Conservation (phyloP, 2,888 invertebrate genomes). For the Hipparchia semele region DNA sequence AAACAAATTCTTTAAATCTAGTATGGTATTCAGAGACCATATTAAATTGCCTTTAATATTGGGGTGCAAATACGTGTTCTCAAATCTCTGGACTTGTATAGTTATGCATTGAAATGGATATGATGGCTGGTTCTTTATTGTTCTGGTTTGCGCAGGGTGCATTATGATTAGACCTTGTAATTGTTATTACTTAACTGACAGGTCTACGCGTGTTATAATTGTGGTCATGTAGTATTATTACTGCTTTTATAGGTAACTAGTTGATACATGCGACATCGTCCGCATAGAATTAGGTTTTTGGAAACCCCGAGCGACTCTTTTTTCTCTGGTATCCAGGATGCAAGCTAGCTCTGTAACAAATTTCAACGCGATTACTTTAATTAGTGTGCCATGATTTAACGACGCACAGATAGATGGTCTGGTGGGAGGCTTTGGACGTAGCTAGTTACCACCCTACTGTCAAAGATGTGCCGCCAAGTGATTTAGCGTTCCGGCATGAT, state of each 20-base stretch:
- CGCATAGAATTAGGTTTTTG: too few relatives aligned
- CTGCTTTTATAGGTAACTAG: neutral
- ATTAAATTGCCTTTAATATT: constrained; percentile 49
- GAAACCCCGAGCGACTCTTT: too few relatives aligned
- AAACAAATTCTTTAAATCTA: constrained; percentile 26
- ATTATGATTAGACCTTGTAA: constrained; percentile 45
- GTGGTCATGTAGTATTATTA: neutral
- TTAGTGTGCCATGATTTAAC: too few relatives aligned
- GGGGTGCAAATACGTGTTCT: constrained; percentile 61
- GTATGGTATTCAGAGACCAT: constrained; percentile 44
- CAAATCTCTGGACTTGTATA: constrained; percentile 67
- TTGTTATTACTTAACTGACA: constrained; percentile 32
- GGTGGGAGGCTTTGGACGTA: too few relatives aligned
- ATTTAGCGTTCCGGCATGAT: too few relatives aligned
- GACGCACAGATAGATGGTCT: too few relatives aligned
- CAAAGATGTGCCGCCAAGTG: too few relatives aligned
- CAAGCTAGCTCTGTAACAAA: neutral
- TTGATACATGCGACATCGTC: too few relatives aligned
- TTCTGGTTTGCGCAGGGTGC: constrained; percentile 54
- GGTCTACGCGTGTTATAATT: constrained; percentile 8
- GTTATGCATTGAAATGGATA: constrained; percentile 74
- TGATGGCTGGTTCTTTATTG: constrained; percentile 56
- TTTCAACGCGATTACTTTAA: neutral
- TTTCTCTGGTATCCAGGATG: too few relatives aligned
- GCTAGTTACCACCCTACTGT: too few relatives aligned